Base-by-base conservation (phyloP, 2,113 vertebrate species). In the Thymallus thymallus region DNA sequence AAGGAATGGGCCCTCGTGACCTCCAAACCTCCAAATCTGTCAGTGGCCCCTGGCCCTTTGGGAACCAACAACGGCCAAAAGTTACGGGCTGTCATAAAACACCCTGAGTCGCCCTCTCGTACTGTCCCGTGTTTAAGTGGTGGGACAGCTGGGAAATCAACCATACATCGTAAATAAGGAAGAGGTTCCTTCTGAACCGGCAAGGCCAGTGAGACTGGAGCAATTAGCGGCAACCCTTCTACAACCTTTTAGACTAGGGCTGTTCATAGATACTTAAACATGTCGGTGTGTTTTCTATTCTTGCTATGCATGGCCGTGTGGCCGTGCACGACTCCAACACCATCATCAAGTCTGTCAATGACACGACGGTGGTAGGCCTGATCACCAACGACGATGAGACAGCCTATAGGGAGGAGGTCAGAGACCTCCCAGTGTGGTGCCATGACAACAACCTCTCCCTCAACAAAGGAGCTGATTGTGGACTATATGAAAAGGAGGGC, bases 31-130 rank as follows among this genome's bases (percentile, higher is more conserved):
- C 24, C 29, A 51, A 55, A 56, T 83, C 72, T 74, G 73, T 58
- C 72, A 76, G 64, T 58, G 80, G 75, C 58, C 72, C 71, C 30
- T 68, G 68, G 70, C 7, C 22, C 73, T 75, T 69, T 24, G 32
- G 71, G 76, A 72, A 68, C 73, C 55, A 77, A 79, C 76, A 77
- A 81, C 62, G 81, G 73, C 80, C 75, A 83, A 79, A 81, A 86
- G 80, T 81, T 81, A 85, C 72, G 80, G 83, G 69, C 78, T 73
- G 67, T 78, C 77, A 79, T 84, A 80, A 89, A 88, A 88, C 45
- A 62, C 73, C 75, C 77, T 76, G 63, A 48, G 73, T 68, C 56
- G 30, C 74, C 79, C 77, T 72, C 79, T 82, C 35, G 10, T 77
- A 73, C 58, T 69, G 68, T 75, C 76, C 76, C 55, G 73, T 79